phyloP scores from a whole-genome alignment of 37 sponge, comb jelly and placozoan species.

The Tethya wilhelma region DNA sequence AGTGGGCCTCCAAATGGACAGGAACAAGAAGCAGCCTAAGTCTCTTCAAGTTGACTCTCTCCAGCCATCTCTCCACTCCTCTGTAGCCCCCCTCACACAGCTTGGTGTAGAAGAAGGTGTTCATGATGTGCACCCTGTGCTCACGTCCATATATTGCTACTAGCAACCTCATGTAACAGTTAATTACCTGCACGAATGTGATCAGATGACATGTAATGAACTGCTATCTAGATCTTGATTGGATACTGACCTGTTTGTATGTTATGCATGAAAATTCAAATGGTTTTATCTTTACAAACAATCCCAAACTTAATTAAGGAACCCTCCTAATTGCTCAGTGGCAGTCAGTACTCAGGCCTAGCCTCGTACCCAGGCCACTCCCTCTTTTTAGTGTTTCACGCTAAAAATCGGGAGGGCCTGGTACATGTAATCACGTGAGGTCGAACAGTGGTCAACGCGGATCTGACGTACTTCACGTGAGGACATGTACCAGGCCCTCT shows the following conservation, averaged over 20 bases:
- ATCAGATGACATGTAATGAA: neutral
- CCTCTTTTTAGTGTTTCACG: no score
- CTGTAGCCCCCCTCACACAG: constrained; percentile 13
- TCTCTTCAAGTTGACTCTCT: neutral
- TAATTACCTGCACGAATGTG: constrained; percentile 39
- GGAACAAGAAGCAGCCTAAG: constrained; percentile 26
- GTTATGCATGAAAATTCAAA: no score
- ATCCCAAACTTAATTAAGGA: neutral
- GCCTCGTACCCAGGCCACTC: no score
- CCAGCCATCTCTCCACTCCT: constrained; percentile 36
- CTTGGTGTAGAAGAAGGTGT: constrained; percentile 64
- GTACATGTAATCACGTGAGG: no score
- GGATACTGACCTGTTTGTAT: no score
- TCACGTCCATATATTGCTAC: neutral
- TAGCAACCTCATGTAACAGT: constrained; percentile 40
- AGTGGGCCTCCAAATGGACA: constrained; percentile 35
- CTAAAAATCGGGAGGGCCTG: no score
- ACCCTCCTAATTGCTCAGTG: no score
- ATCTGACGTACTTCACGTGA: no score
- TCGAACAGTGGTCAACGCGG: no score
- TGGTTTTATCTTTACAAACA: no score
- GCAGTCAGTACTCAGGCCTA: no score
- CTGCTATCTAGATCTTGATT: neutral
- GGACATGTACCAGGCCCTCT: no score
- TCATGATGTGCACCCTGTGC: constrained; percentile 8